These are phyloP conservation scores for Nyctereutes procyonoides DNA, from an alignment of 2,113 vertebrate species.

Conservation along the genomic window DNA sequence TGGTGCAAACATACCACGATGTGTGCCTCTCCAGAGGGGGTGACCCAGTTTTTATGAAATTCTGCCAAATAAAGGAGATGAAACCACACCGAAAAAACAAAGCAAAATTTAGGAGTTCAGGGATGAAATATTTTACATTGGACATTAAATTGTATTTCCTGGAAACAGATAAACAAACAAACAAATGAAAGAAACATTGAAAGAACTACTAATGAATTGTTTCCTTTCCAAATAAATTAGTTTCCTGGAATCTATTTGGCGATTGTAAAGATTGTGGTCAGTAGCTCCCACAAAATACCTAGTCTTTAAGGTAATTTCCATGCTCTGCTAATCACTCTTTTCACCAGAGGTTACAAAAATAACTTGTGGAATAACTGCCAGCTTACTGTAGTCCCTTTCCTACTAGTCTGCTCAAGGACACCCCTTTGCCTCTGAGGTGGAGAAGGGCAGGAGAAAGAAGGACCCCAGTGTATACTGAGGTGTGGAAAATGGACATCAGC, in stretches of 20 bases:
- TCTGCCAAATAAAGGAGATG: background rate
- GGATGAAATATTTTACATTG: background rate
- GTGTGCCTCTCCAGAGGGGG: background rate
- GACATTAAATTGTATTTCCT: background rate
- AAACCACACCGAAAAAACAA: background rate
- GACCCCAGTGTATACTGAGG: background rate
- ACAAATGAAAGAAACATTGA: conserved; percentile 20
- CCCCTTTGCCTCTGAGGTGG: background rate
- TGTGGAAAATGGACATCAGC: background rate
- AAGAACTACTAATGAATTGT: background rate
- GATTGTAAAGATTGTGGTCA: background rate
- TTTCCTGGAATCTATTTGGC: background rate
- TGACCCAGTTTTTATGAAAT: background rate
- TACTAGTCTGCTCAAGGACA: background rate
- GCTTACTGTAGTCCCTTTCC: background rate
- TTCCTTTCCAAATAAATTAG: conserved; percentile 12
- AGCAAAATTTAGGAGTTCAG: background rate
- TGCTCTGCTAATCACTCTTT: background rate
- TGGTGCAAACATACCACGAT: background rate
- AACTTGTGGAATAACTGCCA: background rate
- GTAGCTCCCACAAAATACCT: background rate
- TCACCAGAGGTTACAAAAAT: background rate
- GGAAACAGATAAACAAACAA: background rate
- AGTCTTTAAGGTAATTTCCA: background rate
- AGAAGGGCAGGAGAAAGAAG: background rate